A percentile compares a stretch with the other conserved stretches of the same genome.
Evolutionary conservation across 2,113 vertebrate species (phyloP).

Genomic region (Corvus moneduloides): DNA sequence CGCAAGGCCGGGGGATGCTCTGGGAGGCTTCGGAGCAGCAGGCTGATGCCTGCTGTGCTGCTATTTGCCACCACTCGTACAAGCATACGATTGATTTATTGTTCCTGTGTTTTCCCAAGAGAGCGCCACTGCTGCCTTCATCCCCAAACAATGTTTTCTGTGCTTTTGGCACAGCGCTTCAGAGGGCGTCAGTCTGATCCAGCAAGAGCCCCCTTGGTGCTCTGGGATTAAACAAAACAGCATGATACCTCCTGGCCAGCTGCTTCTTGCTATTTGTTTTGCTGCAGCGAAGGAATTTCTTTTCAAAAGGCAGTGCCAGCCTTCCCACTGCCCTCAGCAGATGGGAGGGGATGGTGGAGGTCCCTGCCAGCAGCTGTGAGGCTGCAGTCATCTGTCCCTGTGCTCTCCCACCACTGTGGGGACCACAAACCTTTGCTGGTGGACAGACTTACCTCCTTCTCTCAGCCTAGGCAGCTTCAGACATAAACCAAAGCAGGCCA

Average conservation of each 20-base stretch:
- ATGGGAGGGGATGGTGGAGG: fast-evolving
- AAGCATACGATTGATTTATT: not conserved
- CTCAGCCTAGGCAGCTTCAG: not conserved
- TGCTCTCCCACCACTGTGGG: not conserved
- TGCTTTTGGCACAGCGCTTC: not conserved
- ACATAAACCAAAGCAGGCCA: not conserved
- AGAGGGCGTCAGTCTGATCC: not conserved
- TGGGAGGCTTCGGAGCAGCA: not conserved
- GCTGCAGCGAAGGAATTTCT: not conserved
- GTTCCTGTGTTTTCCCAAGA: not conserved
- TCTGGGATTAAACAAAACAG: not conserved
- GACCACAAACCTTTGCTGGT: not conserved
- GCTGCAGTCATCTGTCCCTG: fast-evolving
- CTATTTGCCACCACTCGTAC: not conserved
- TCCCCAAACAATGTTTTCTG: not conserved
- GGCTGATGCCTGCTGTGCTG: not conserved
- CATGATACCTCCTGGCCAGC: not conserved
- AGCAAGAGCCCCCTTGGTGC: not conserved
- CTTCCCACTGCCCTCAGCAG: not conserved
- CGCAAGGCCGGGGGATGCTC: not conserved
- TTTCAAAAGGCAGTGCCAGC: not conserved
- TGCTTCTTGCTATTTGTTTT: not conserved
- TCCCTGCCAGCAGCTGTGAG: not conserved
- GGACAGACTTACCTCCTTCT: not conserved
- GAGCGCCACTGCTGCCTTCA: not conserved